These are phyloP conservation scores for Onychostruthus taczanowskii DNA, from an alignment of 2,113 vertebrate genomes.

Conservation along the genomic window DNA sequence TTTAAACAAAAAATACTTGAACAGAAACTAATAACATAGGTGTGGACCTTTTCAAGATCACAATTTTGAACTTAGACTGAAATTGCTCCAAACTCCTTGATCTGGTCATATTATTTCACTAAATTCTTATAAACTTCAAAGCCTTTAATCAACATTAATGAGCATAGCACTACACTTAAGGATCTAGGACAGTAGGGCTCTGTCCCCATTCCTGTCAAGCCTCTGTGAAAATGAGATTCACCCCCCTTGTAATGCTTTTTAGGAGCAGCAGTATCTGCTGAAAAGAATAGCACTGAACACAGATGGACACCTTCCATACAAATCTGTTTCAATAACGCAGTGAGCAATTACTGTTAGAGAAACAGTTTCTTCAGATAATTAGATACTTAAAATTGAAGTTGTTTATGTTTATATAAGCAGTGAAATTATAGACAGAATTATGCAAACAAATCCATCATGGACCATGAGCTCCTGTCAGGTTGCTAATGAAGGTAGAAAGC, in stretches of 20 bases:
- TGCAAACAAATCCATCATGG: conserved; percentile 28
- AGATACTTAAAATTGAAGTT: conserved; percentile 32
- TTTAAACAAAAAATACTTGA: background rate
- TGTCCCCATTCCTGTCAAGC: background rate
- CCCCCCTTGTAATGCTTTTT: background rate
- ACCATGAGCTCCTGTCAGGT: conserved; percentile 14
- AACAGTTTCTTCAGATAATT: conserved; percentile 14
- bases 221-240: background rate
- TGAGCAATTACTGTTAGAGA: background rate
- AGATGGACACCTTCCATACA: background rate
- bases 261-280: background rate
- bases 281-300: background rate
- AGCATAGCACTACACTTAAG: rapidly evolving
- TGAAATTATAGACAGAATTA: conserved; percentile 25
- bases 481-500: conserved; percentile 40
- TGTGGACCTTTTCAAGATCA: background rate
- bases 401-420: conserved; percentile 9
- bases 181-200: background rate
- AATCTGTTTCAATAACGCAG: background rate
- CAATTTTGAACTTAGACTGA: background rate
- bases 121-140: background rate
- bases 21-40: rapidly evolving
- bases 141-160: background rate
- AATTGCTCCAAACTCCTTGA: background rate
- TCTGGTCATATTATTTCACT: background rate